Evolutionary conservation across 2,797 vertebrate species (phyloP), one percentile per base, ranked within the genome.

Genomic region (Merluccius polli): DNA sequence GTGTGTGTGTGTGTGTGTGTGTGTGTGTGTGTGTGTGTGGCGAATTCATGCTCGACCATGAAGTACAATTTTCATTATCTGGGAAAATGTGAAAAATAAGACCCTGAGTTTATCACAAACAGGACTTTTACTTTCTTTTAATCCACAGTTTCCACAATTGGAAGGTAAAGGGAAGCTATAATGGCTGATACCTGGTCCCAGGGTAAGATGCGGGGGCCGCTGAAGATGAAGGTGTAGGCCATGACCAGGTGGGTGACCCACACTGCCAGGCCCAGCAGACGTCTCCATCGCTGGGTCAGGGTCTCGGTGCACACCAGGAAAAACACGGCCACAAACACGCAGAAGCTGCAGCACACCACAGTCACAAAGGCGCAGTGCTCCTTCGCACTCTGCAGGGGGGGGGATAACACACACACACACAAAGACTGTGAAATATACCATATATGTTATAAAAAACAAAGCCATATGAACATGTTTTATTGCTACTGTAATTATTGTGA

Each of bases 121-220:
- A n/a, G n/a, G 59, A 63, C 59, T 3, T 27, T 63, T 27, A 63
- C 1, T 0, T 2, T 63, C 8, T 24, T n/a, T n/a, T 24, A 63
- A 27, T 27, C 59, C 59, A 59, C 4, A 5, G 18, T 10, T 3
- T 59, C 48, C 21, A 15, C 48, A 5, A 27, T 27, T 7, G n/a
- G 59, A 11, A 12, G 59, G 59, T 63, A 24, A 63, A 24, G 52
- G 52, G 3, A 35, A 35, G 3, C 33, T 35, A 35, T 8, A 3
- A 35, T 3, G 33, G 33, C 33, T 35, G 33, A 35, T 93, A 99
- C 98, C 97, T 99, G 97, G 65, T 98, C 96, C 96, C 96, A 98
- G 1, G 94, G 90, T 21, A 89, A 73, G 73, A 93, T 87, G 72
- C 75, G 24, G 3, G 52, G 67, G 0, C 82, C 71, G 27, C 92